Percentiles rank a stretch among this genome's conserved stretches.
These are phyloP conservation scores for Prionailurus bengalensis DNA, from an alignment of 2,113 vertebrate genomes.

Conservation along the genomic window DNA sequence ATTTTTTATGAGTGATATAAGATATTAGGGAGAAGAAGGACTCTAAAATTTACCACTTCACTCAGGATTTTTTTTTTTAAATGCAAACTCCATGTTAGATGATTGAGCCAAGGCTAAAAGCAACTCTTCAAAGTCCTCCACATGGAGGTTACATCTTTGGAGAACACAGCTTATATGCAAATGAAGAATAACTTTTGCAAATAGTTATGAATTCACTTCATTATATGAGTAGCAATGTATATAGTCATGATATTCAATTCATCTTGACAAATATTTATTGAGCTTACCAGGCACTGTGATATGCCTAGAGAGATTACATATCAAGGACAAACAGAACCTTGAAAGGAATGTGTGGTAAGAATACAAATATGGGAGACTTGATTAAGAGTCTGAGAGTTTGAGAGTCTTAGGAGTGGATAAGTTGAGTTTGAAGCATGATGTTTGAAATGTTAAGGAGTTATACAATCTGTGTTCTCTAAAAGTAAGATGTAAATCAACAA, in stretches of 20 bases:
- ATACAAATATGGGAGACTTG: neutral
- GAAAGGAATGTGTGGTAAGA: neutral
- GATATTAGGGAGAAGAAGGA: neutral
- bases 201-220: neutral
- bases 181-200: neutral
- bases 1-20: neutral
- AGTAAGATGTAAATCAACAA: neutral
- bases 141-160: neutral
- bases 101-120: neutral
- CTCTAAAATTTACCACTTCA: neutral
- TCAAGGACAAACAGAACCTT: neutral
- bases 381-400: neutral
- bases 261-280: constrained; percentile 15
- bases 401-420: neutral
- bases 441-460: neutral
- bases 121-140: neutral
- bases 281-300: neutral
- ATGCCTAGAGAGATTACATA: neutral
- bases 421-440: neutral
- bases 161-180: neutral
- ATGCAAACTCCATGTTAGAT: neutral
- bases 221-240: neutral
- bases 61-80: neutral
- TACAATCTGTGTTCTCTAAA: neutral
- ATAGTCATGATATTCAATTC: neutral